Evolutionary conservation across 2,113 vertebrate species (phyloP), one percentile per base, ranked within the genome.

Genomic region (Gambusia holbrooki): DNA sequence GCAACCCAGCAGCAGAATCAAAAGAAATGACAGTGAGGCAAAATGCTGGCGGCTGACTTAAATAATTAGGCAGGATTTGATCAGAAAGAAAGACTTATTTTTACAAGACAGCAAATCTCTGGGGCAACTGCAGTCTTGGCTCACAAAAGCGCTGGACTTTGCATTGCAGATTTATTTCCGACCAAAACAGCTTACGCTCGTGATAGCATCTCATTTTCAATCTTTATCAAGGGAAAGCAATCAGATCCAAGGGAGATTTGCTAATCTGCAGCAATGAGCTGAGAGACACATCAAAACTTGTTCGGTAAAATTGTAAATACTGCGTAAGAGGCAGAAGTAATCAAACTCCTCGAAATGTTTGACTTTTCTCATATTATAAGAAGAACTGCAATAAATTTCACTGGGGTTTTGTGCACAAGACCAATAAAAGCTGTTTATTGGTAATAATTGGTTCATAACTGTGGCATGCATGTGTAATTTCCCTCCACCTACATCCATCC

Each of bases 51-150:
- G 61, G 51, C 62, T 25, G 81, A 74, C 58, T 27, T 69, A 83
- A 88, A 81, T 84, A 81, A 89, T 86, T 79, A 73, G 60, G 35
- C 1, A 17, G 70, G 82, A 74, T 73, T 60, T 80, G 75, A 83
- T 85, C 69, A 73, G 29, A 67, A 70, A 28, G 66, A 78, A 13
- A 27, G 83, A 83, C 35, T 84, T 82, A 76, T 83, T 82, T 86
- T 78, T 42, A 74, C 76, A 77, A 76, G 87, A 62, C 77, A 73
- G 84, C 80, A 84, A 83, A 80, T 82, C 77, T 75, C 74, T 63
- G 67, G 66, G 68, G 77, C 27, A 68, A 33, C 83, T 83, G 86
- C 88, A 90, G 84, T 76, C 63, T 86, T 85, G 84, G 82, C 76
- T 66, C 48, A 72, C 25, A 61, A 65, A 79, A 68, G 63, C 69